Conservation (phyloP, 2,888 invertebrate genomes). For the Heteromyza rotundicornis region DNA sequence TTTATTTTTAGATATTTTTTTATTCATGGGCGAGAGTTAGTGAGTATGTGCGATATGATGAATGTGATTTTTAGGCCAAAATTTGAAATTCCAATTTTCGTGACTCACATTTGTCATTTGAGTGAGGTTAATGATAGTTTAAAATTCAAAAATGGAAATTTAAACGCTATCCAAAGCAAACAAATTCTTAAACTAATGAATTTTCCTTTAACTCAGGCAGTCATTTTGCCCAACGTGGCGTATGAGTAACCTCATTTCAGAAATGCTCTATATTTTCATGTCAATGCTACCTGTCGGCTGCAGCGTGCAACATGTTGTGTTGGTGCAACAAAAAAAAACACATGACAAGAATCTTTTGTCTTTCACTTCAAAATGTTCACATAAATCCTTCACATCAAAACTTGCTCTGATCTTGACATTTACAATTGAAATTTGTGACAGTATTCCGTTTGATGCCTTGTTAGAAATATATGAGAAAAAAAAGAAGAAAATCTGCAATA, state of each 20-base stretch:
- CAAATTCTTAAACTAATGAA: too few species aligned
- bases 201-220: too few species aligned
- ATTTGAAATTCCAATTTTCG: too few species aligned
- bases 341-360: conserved; percentile 1
- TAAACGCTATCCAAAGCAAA: too few species aligned
- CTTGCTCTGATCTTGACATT: conserved; percentile 27
- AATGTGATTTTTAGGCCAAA: too few species aligned
- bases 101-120: too few species aligned
- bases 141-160: too few species aligned
- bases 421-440: conserved; percentile 26
- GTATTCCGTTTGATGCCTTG: background rate
- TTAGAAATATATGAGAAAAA: too few species aligned
- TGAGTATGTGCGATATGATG: too few species aligned
- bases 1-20: too few species aligned
- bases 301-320: background rate
- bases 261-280: background rate
- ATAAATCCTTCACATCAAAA: conserved; percentile 4
- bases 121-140: too few species aligned
- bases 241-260: conserved; percentile 4
- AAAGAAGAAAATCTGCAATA: background rate
- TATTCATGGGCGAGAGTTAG: too few species aligned
- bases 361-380: background rate
- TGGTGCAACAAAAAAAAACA: background rate
- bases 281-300: background rate
- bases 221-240: background rate